Evolutionary conservation across 2,888 invertebrate genomes (phyloP).

Genomic region (Physocephala rufipes): DNA sequence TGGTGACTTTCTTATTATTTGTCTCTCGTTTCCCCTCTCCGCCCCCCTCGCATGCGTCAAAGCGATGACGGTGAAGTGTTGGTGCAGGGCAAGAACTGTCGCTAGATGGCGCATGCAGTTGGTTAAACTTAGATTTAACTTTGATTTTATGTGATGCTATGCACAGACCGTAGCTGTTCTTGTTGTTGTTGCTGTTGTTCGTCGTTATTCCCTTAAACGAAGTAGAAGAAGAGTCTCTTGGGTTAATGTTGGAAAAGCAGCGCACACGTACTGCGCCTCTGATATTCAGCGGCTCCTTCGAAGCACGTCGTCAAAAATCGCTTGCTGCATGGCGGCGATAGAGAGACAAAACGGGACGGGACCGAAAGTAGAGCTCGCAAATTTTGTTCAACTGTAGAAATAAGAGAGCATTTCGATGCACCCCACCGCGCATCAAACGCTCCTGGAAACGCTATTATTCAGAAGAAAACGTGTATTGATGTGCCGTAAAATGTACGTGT

Average conservation of each 20-base stretch:
- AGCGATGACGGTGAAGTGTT: constrained; percentile 41
- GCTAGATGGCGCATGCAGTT: constrained; percentile 14
- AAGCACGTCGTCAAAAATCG: constrained; percentile 49
- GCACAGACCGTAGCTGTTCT: constrained; percentile 38
- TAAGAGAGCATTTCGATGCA: neutral
- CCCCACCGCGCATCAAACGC: neutral
- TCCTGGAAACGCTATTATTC: constrained; percentile 11
- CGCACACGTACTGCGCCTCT: neutral
- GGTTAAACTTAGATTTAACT: constrained; percentile 51
- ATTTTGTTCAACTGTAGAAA: too few relatives aligned
- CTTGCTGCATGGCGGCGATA: neutral
- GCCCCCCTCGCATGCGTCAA: constrained; percentile 31
- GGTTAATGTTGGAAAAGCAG: neutral
- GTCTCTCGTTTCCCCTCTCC: too few relatives aligned
- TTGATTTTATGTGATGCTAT: constrained; percentile 57
- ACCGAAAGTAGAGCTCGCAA: constrained; percentile 8
- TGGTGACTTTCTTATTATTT: too few relatives aligned
- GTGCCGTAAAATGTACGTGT: constrained; percentile 20
- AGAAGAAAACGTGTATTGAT: constrained; percentile 10
- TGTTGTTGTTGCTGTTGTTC: constrained; percentile 7
- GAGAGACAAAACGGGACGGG: neutral
- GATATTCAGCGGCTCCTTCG: constrained; percentile 35
- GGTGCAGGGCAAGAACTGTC: neutral
- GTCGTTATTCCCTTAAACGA: constrained; percentile 11
- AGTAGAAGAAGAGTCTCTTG: constrained; percentile 41